Base-by-base conservation (phyloP, 2,113 vertebrate genomes). In the Microcebus ravelobensis region DNA sequence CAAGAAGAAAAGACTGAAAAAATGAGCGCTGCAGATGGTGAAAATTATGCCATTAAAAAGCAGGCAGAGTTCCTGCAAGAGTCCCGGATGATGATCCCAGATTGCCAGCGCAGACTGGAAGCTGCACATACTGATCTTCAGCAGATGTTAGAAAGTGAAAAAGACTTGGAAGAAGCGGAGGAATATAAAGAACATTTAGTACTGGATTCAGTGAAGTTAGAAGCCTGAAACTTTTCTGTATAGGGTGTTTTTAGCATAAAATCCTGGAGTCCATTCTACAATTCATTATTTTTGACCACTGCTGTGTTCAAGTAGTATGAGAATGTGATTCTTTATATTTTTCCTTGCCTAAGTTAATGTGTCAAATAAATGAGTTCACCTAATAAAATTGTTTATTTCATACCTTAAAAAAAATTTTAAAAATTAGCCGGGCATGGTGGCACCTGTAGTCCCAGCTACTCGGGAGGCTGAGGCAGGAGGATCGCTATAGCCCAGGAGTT, bases 61-160 rank as follows among this genome's bases (percentile, higher is more conserved):
- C 99, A 99, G 99, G 97, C 99, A 0, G 99, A 99, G 98, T 99
- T 99, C 36, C 96, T 99, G 92, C 99, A 99, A 96, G 99, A 99
- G 97, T 99, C 99, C 90, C 98, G 97, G 92, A 99, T 99, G 99
- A 99, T 99, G 99, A 99, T 99, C 97, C 99, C 99, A 23, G 99
- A 99, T 97, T 99, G 99, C 97, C 99, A 99, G 76, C 99, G 99
- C 71, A 99, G 99, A 87, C 98, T 99, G 98, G 98, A 99, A 97
- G 96, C 98, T 0, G 99, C 99, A 13, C 98, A 99, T 31, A 97
- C 98, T 14, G 99, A 99, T 90, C 99, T 99, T 95, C 91, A 97
- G 23, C 99, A 99, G 48, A 80, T 99, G 63, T 95, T 99, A 98
- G 99, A 99, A 98, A 99, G 99, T 98, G 48, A 48, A 48, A 95